Evolutionary conservation across 2,797 vertebrate genomes (phyloP).

Genomic region (Lagorchestes hirsutus): DNA sequence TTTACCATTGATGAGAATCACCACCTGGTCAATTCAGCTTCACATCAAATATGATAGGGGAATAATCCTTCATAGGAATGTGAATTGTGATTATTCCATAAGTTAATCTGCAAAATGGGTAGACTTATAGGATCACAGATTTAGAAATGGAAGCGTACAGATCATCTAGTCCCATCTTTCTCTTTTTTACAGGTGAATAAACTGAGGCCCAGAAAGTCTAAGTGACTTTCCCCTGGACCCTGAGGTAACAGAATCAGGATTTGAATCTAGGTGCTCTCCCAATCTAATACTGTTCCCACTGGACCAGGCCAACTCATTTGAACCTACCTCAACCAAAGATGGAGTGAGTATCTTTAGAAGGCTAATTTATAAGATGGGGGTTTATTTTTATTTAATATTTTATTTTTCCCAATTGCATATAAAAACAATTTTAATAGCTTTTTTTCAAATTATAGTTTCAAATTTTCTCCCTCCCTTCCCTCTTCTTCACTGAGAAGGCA

Average conservation of each 20-base stretch:
- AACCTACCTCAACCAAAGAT: background rate
- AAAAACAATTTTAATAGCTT: no score
- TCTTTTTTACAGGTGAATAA: background rate
- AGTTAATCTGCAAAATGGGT: background rate
- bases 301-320: background rate
- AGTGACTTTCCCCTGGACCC: background rate
- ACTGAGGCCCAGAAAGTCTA: background rate
- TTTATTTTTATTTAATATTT: no score
- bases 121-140: background rate
- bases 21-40: background rate
- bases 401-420: no score
- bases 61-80: background rate
- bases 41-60: background rate
- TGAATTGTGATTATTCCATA: background rate
- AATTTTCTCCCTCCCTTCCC: no score
- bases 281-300: background rate
- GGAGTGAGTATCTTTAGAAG: background rate
- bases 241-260: background rate
- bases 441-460: no score
- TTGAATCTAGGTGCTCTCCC: background rate
- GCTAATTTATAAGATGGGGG: background rate
- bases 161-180: background rate
- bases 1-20: background rate
- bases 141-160: background rate
- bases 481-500: no score